Base-by-base conservation (phyloP, 1,140 invertebrate genomes). In the Parasteatoda tepidariorum region DNA sequence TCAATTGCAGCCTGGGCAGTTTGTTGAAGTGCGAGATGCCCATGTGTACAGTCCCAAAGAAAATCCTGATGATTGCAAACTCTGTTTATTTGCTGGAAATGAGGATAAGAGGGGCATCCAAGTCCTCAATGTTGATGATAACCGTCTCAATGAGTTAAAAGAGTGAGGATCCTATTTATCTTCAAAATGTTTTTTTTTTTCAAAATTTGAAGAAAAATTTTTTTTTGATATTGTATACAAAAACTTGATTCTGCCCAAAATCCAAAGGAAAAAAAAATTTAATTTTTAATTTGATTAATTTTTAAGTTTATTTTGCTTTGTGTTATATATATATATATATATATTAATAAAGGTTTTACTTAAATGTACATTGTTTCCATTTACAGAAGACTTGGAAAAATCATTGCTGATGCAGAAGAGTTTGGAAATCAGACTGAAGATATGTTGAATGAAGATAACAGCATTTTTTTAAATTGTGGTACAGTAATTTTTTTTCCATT, bases 391-490 rank as follows among this genome's bases (percentile, higher is more conserved):
- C 7, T 82, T n/a, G 78, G 57, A 30, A 71, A 41, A 41, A 71
- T 82, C 3, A 28, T 71, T 28, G 13, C 62, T 61, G 67, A 70
- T 41, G 22, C 30, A 2, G 28, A 30, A 64, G 67, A 70, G 22
- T 38, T 68, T 70, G 66, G 22, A n/a, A 70, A 71, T 41, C 66
- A 82, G 22, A 82, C 78, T 15, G 78, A 82, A 41, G 66, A 82
- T 61, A 38, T 82, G 13, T 34, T 82, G 2, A 82, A 48, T 71
- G 38, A 70, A 70, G 62, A 82, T 41, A 82, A 82, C 26, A 82
- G 78, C 30, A 13, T 82, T 15, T 82, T 82, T 31, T 30, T 82
- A 31, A 82, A 82, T 62, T 82, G 67, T 61, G 78, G 78, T 82
- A 41, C 22, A 67, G 48, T 30, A 3, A 59, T 26, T n/a, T n/a